Evolutionary conservation across 2,888 invertebrate species (phyloP), one percentile per base, ranked within the genome.

Genomic region (Allolobophora icterica): DNA sequence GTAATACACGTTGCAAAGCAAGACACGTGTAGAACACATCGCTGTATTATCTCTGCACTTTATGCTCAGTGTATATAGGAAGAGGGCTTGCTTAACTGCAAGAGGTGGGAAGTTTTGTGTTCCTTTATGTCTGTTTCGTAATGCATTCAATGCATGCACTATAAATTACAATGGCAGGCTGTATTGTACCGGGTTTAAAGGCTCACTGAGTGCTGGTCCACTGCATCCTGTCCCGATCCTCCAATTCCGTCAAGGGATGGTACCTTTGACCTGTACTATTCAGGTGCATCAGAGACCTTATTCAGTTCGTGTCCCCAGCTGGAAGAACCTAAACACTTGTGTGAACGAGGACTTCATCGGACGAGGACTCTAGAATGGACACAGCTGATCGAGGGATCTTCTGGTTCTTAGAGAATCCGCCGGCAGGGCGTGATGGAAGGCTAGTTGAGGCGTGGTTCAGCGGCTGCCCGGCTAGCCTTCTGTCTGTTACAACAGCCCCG

Each of bases 371-470:
- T 21, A 34, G 35, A 87, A 24, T 87, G 87, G 87, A 87, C 33
- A 33, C 71, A n/a, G 71, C n/a, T 8, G 71, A 71, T n/a, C 71
- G 71, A 71, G 71, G 8, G n/a, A 6, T n/a, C 24, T 52, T 52
- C 52, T 52, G 52, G 24, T 24, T 52, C 30, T n/a, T 71, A 1
- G 30, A 71, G 71, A 71, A n/a, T n/a, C 71, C 71, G 3, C 30
- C 71, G n/a, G 71, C 8, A 71, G 71, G 17, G 30, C n/a, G 71
- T 8, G 71, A 71, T n/a, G 71, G 71, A 71, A 71, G 71, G n/a
- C 71, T n/a, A n/a, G 71, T 71, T n/a, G 71, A 71, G 71, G n/a
- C 71, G 71, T 71, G 71, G 71, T n/a, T 71, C 71, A 71, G 71
- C 30, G 30, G 71, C 71, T 71, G 71, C 13, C 71, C n/a, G 4